Percentiles rank a stretch among this genome's conserved stretches.
Conservation (phyloP, 2,797 vertebrate genomes). For the Siniperca scherzeri region DNA sequence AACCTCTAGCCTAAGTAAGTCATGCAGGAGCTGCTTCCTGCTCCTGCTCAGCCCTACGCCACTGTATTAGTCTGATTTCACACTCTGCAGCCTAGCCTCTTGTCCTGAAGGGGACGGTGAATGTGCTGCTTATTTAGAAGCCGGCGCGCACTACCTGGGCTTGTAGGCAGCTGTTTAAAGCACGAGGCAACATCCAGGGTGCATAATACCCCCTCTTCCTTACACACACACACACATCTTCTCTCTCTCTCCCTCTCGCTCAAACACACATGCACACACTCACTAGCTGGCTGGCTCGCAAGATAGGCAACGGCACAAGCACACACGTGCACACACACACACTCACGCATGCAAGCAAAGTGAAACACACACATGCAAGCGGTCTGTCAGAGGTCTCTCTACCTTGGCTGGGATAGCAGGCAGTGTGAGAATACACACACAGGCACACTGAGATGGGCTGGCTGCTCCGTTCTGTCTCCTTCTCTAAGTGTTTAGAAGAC, state of each 20-base stretch:
- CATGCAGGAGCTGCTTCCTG: slow-evolving; percentile 82
- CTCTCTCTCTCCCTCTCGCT: slow-evolving; percentile 60
- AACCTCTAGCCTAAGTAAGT: slow-evolving; percentile 82
- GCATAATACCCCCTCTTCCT: slow-evolving; percentile 86
- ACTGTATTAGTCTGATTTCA: slow-evolving; percentile 89
- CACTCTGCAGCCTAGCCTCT: slow-evolving; percentile 88
- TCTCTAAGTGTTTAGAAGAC: slow-evolving; percentile 87
- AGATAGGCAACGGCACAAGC: slow-evolving; percentile 68
- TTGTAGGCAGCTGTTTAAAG: slow-evolving; percentile 88
- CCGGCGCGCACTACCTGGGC: slow-evolving; percentile 86
- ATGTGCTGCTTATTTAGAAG: slow-evolving; percentile 89
- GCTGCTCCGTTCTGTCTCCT: slow-evolving; percentile 84
- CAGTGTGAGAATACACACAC: slow-evolving; percentile 80
- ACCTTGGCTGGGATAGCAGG: slow-evolving; percentile 84
- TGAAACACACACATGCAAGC: slow-evolving; percentile 70
- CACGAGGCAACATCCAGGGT: slow-evolving; percentile 89
- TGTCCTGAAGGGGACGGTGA: slow-evolving; percentile 88
- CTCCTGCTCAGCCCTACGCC: slow-evolving; percentile 82
- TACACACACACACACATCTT: slow-evolving; percentile 64
- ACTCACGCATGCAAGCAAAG: slow-evolving; percentile 49
- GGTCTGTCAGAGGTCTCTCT: slow-evolving; percentile 82
- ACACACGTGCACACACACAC: slow-evolving; percentile 34
- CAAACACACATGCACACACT: slow-evolving; percentile 71
- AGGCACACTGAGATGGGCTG: slow-evolving; percentile 78
- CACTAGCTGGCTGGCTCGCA: slow-evolving; percentile 73